A percentile compares a stretch with the other conserved stretches of the same genome.
These are phyloP conservation scores for Huso huso DNA, from an alignment of 2,797 vertebrate genomes.

Conservation along the genomic window DNA sequence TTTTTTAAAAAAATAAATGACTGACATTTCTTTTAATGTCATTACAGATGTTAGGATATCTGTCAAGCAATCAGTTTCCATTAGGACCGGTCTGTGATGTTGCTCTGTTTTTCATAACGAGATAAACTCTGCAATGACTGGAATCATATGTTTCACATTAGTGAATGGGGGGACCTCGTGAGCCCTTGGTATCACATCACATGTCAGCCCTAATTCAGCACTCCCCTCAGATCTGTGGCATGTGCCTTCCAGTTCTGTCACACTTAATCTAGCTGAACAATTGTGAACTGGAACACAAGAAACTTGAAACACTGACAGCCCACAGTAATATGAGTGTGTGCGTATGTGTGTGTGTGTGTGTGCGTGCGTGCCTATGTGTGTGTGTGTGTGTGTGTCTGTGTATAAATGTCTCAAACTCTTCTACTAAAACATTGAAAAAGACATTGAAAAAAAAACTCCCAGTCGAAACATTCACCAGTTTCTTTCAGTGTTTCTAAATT, in stretches of 20 bases:
- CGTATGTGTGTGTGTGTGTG: too few species aligned
- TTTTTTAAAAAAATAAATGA: slow-evolving; percentile 49
- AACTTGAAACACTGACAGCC: slow-evolving; percentile 1
- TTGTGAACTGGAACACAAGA: slow-evolving; percentile 30
- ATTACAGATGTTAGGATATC: slow-evolving; percentile 70
- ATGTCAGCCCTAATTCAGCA: slow-evolving; percentile 55
- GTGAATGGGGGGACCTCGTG: slow-evolving; percentile 41
- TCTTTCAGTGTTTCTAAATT: too few species aligned
- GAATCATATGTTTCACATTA: slow-evolving; percentile 62
- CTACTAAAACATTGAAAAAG: too few species aligned
- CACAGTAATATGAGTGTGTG: background rate
- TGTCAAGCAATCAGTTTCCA: slow-evolving; percentile 76
- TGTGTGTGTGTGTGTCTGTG: too few species aligned
- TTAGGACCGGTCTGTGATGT: slow-evolving; percentile 49
- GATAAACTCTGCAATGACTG: slow-evolving; percentile 26
- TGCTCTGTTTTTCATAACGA: slow-evolving; percentile 54
- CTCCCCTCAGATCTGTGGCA: slow-evolving; percentile 53
- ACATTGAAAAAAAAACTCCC: too few species aligned
- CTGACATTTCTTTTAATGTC: slow-evolving; percentile 61
- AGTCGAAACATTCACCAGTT: too few species aligned
- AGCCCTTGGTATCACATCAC: slow-evolving; percentile 52
- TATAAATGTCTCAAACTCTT: too few species aligned
- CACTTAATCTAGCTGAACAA: slow-evolving; percentile 48
- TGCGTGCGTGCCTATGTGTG: too few species aligned
- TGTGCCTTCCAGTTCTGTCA: slow-evolving; percentile 54